phyloP scores from a whole-genome alignment of 2,113 vertebrate genomes.

The Microtus richardsoni region DNA sequence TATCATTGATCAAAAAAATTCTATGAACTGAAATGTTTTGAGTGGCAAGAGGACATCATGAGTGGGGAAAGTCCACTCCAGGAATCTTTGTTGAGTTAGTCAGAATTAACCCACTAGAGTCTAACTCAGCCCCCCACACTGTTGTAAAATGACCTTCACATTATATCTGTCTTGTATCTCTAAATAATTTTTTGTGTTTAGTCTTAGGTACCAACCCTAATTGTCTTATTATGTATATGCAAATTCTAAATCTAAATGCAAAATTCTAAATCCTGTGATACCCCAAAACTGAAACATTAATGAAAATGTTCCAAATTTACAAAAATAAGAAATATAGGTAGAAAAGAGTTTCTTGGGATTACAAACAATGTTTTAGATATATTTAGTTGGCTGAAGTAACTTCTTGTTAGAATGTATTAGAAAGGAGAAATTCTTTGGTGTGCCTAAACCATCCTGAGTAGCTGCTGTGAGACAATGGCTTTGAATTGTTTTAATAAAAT shows the following conservation, averaged over 20 bases:
- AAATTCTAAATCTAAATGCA: background rate
- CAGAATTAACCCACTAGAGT: background rate
- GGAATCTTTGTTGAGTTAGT: background rate
- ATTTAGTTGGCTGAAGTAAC: background rate
- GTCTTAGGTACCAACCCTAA: background rate
- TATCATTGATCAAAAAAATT: background rate
- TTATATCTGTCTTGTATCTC: background rate
- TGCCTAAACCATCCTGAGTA: background rate
- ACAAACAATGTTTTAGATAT: background rate
- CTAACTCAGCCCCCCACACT: background rate
- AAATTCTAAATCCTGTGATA: background rate
- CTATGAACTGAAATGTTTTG: background rate
- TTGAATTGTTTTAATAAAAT: no score
- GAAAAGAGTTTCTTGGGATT: background rate
- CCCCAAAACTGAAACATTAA: background rate
- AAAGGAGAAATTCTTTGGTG: background rate
- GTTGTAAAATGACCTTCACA: background rate
- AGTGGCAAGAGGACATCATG: background rate
- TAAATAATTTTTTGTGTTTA: background rate
- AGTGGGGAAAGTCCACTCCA: background rate
- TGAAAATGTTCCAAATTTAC: background rate
- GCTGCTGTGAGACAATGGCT: background rate
- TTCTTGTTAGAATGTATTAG: background rate
- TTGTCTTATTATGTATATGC: background rate
- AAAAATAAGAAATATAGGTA: background rate